A percentile compares a stretch with the other conserved stretches of the same genome.
Conservation (phyloP, 2,888 invertebrate species). For the Anodontia alba region DNA sequence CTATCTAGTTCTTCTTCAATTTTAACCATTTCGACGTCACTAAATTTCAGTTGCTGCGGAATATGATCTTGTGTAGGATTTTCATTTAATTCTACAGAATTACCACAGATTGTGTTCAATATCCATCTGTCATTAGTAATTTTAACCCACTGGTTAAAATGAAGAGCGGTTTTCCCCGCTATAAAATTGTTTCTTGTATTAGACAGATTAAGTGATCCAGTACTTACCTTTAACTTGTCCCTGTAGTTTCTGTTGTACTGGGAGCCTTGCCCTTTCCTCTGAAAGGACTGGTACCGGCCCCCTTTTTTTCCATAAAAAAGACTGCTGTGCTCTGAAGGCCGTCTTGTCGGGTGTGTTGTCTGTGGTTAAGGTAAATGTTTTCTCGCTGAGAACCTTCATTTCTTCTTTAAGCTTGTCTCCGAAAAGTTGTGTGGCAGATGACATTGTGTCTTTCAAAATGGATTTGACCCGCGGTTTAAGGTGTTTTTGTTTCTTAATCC, state of each 20-base stretch:
- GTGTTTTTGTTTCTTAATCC: not conserved
- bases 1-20: not conserved
- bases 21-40: not conserved
- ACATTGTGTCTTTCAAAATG: not conserved
- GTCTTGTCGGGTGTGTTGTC: not conserved
- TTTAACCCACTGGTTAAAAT: not conserved
- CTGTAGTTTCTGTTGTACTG: not conserved
- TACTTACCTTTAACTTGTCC: not conserved
- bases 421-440: not conserved
- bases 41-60: not conserved
- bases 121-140: constrained; percentile 19
- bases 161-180: constrained; percentile 13
- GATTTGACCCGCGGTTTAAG: not conserved
- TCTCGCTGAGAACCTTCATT: not conserved
- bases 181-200: constrained; percentile 14
- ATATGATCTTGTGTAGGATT: not conserved
- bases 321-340: not conserved
- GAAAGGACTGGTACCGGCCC: not conserved
- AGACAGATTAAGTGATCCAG: not conserved
- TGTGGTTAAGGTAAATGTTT: not conserved
- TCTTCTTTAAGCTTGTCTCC: not conserved
- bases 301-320: not conserved
- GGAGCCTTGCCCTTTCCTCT: not conserved
- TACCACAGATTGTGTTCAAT: constrained; percentile 10
- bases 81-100: not conserved